A percentile compares a stretch with the other conserved stretches of the same genome.
These are phyloP conservation scores for Scaptomyza montana DNA, from an alignment of 1,140 invertebrate species.

Conservation along the genomic window DNA sequence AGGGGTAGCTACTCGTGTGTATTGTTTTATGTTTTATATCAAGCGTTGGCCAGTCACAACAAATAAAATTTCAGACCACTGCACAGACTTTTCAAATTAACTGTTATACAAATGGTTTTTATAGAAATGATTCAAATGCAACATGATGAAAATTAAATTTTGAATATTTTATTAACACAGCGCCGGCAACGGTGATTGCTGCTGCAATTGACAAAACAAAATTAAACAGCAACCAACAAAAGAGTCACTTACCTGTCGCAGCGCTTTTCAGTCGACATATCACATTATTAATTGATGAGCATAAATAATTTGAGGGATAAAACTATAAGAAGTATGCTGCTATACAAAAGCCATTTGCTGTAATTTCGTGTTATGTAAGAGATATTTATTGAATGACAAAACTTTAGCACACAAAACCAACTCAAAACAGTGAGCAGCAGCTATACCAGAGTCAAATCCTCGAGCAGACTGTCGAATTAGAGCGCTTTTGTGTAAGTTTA, in stretches of 20 bases:
- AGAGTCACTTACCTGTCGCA: conserved; percentile 37
- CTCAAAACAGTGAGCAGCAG: conserved; percentile 90
- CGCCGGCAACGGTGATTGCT: background rate
- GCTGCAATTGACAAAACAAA: conserved; percentile 13
- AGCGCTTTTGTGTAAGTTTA: conserved; percentile 84
- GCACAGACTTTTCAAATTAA: conserved; percentile 48
- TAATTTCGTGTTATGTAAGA: too few species aligned
- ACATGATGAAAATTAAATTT: conserved; percentile 63
- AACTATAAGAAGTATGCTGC: conserved; percentile 1
- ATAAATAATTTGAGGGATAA: conserved; percentile 41
- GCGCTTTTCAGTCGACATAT: conserved; percentile 50
- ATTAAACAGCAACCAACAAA: conserved; percentile 20
- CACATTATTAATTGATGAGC: conserved; percentile 51
- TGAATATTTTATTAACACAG: conserved; percentile 52
- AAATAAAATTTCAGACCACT: conserved; percentile 43
- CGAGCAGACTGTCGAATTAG: conserved; percentile 91
- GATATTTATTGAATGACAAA: too few species aligned
- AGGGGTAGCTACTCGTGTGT: background rate
- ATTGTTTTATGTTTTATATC: conserved; percentile 15
- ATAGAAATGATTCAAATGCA: conserved; percentile 67
- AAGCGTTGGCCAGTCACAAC: conserved; percentile 31
- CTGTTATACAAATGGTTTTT: conserved; percentile 61
- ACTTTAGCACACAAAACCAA: conserved; percentile 90
- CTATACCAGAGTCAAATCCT: conserved; percentile 90
- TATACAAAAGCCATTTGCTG: too few species aligned